phyloP scores from a whole-genome alignment of 1,140 invertebrate genomes.

The Thalassaphorura encarpata region DNA sequence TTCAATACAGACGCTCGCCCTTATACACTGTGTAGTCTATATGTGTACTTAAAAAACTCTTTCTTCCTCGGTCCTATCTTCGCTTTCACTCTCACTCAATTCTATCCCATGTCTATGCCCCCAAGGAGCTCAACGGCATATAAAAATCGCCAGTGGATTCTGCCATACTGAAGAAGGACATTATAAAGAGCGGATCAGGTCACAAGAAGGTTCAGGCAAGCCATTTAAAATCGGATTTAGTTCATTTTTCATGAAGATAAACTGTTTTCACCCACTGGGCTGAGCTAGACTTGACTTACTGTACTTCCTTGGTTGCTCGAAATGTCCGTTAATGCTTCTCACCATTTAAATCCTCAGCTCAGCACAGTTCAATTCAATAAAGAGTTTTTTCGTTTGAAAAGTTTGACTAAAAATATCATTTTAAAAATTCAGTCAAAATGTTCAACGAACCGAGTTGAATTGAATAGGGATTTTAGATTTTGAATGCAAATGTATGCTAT shows the following conservation, averaged over 20 bases:
- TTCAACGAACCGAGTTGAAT: too few species aligned
- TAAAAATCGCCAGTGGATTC: too few species aligned
- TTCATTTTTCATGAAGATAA: constrained; percentile 24
- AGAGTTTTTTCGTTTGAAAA: neutral
- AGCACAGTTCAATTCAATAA: neutral
- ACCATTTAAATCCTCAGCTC: neutral
- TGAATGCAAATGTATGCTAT: too few species aligned
- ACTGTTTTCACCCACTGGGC: constrained; percentile 4
- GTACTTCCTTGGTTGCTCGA: neutral
- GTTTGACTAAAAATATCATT: neutral
- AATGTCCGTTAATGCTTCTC: neutral
- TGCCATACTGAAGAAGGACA: neutral
- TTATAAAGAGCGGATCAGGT: neutral
- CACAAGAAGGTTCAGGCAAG: neutral
- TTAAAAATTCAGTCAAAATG: neutral
- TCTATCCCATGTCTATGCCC: neutral
- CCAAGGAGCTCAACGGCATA: neutral
- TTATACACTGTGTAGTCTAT: neutral
- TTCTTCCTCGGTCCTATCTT: neutral
- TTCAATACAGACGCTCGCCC: too few species aligned
- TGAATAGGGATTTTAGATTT: too few species aligned
- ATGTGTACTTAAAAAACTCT: neutral
- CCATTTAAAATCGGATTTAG: constrained; percentile 22
- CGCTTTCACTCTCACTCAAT: neutral
- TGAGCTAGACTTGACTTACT: too few species aligned